Percentiles rank a stretch among this genome's conserved stretches.
phyloP scores from a whole-genome alignment of 2,888 invertebrate species.

The Exephanes ischioxanthus region DNA sequence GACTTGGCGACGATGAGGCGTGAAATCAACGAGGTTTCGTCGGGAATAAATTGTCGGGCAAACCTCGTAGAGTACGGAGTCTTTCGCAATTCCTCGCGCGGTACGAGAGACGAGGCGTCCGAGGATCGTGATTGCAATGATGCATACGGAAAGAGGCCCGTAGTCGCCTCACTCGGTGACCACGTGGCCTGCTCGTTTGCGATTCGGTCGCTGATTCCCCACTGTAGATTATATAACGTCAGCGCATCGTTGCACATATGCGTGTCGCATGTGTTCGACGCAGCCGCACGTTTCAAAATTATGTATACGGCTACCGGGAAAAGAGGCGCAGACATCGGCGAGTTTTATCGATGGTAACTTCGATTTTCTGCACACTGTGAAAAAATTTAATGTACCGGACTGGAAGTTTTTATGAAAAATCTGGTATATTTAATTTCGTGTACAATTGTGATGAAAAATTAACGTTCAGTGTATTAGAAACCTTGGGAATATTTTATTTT shows the following conservation, averaged over 20 bases:
- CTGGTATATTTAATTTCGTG: too few relatives aligned
- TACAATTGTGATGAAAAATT: too few relatives aligned
- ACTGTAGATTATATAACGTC: slow-evolving; percentile 64
- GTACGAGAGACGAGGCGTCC: slow-evolving; percentile 26
- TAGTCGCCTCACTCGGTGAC: slow-evolving; percentile 44
- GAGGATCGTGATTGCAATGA: slow-evolving; percentile 44
- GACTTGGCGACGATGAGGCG: slow-evolving; percentile 16
- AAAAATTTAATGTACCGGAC: too few relatives aligned
- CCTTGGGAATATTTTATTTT: too few relatives aligned
- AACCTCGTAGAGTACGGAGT: slow-evolving; percentile 16
- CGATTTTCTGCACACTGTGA: not conserved
- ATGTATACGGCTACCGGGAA: slow-evolving; percentile 16
- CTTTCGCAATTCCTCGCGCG: slow-evolving; percentile 62
- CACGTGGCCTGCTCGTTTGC: slow-evolving; percentile 62
- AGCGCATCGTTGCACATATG: slow-evolving; percentile 48
- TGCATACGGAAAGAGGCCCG: slow-evolving; percentile 49
- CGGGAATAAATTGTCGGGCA: slow-evolving; percentile 34
- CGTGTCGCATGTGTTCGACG: slow-evolving; percentile 9
- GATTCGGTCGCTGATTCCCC: slow-evolving; percentile 61
- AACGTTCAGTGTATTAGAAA: too few relatives aligned
- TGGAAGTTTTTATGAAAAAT: too few relatives aligned
- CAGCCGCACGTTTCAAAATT: slow-evolving; percentile 26
- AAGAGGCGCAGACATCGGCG: slow-evolving; percentile 24
- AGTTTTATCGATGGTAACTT: slow-evolving; percentile 13
- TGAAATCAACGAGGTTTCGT: slow-evolving; percentile 32